A percentile compares a stretch with the other conserved stretches of the same genome.
These are phyloP conservation scores for Eremophila alpestris DNA, from an alignment of 2,797 vertebrate genomes.

Conservation along the genomic window DNA sequence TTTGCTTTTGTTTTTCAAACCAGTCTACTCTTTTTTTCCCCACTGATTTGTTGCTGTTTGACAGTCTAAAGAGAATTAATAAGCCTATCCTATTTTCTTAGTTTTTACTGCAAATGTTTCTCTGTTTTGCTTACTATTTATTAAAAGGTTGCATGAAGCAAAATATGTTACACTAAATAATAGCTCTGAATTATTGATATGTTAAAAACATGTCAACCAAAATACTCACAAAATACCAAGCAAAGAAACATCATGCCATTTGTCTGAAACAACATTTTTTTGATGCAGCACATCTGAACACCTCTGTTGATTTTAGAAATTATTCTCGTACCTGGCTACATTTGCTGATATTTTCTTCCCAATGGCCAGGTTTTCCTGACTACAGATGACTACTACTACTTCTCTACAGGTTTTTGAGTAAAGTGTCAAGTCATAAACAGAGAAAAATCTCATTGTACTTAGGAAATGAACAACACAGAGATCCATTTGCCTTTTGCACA, in stretches of 20 bases:
- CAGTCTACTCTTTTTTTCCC: background rate
- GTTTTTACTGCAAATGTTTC: background rate
- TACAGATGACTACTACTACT: background rate
- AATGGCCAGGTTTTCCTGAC: background rate
- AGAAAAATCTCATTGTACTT: background rate
- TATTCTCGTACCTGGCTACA: background rate
- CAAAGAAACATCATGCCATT: background rate
- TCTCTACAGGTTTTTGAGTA: background rate
- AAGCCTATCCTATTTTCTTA: background rate
- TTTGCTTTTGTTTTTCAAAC: background rate
- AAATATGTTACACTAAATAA: background rate
- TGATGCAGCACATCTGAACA: background rate
- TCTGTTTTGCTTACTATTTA: background rate
- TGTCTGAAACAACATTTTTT: background rate
- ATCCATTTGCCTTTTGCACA: background rate
- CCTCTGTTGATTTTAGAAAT: slow-evolving; percentile 2
- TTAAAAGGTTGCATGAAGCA: background rate
- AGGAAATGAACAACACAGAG: background rate
- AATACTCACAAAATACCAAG: background rate
- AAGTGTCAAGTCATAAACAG: background rate
- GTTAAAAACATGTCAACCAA: background rate
- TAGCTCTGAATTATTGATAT: background rate
- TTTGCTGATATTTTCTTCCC: background rate
- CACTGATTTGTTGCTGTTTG: background rate
- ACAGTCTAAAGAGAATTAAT: slow-evolving; percentile 31